phyloP scores from a whole-genome alignment of 2,888 invertebrate species.

The Drosophila mettleri region DNA sequence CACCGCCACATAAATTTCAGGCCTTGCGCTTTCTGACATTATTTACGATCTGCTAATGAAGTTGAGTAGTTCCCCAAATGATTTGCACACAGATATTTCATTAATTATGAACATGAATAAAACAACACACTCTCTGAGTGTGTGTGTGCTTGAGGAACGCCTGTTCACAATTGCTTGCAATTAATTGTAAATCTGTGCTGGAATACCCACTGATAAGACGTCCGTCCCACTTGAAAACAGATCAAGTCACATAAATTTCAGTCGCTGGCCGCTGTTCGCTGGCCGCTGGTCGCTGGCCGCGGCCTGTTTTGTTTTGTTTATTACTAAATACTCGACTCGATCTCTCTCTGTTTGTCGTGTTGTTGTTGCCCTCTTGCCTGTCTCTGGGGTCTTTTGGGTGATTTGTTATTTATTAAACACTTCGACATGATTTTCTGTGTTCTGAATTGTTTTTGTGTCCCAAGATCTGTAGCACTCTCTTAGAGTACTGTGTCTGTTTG shows the following conservation, averaged over 20 bases:
- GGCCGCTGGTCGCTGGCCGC: conserved; percentile 17
- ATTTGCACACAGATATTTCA: conserved; percentile 53
- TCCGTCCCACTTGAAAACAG: conserved; percentile 57
- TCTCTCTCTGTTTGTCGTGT: conserved; percentile 13
- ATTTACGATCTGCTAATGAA: conserved; percentile 66
- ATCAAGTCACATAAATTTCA: conserved; percentile 59
- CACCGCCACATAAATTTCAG: conserved; percentile 50
- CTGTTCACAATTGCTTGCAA: conserved; percentile 56
- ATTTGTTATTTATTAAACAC: conserved; percentile 72
- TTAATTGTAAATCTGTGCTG: conserved; percentile 66
- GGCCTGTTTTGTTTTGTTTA: conserved; percentile 31
- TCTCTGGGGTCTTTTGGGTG: conserved; percentile 52
- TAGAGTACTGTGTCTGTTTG: too few relatives aligned
- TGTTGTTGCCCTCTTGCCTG: conserved; percentile 19
- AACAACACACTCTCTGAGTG: background rate
- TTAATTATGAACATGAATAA: conserved; percentile 46
- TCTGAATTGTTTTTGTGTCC: conserved; percentile 29
- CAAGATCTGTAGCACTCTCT: conserved; percentile 21
- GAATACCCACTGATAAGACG: conserved; percentile 52
- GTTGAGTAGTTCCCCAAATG: conserved; percentile 44
- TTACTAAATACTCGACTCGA: conserved; percentile 40
- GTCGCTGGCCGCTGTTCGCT: conserved; percentile 17
- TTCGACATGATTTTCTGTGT: conserved; percentile 49
- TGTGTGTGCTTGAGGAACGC: conserved; percentile 22
- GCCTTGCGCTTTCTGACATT: conserved; percentile 49